Evolutionary conservation across 2,797 vertebrate genomes (phyloP), one percentile per base, ranked within the genome.

Genomic region (Gadopsis bispinosus): DNA sequence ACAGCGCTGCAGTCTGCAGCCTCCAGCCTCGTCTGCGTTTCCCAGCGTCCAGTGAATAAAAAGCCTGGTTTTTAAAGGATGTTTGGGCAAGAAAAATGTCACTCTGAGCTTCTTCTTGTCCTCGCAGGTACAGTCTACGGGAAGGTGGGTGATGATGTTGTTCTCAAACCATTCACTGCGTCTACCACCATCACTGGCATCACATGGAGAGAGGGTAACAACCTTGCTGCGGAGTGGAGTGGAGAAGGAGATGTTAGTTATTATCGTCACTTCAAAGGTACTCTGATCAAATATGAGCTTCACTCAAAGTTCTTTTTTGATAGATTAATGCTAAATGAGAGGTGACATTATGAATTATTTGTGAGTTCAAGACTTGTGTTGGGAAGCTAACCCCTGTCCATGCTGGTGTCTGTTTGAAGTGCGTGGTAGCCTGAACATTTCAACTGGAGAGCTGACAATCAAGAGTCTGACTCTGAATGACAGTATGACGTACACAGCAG

Each of bases 211-310:
- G 2, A 54, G 0, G 51, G 29, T 0, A 0, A 0, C 0, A 0
- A 91, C 88, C 0, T 88, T 0, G 91, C 79, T 11, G 12, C 60
- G 0, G 1, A 69, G 0, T 91, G 77, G 86, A 75, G 81, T 0
- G 43, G 7, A 2, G 0, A 0, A 0, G 1, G 0, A 0, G 26
- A 26, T 26, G 0, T 5, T 0, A 8, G 54, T 0, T 0, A 0
- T 0, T 81, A 7, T 17, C 72, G 72, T 17, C 67, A 87, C 0
- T 94, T 90, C 26, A 0, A 0, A 67, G 47, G 92, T 94, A 74
- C 0, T 2, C 4, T 6, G 16, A 26, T 22, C 20, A 47, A 58
- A 58, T 50, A 22, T 4, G 9, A 47, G 29, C 29, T 12, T 7
- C 20, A 22, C 11, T 66, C 5, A 22, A 6, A 22, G n/a, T 7